Evolutionary conservation across 1,140 invertebrate species (phyloP), one percentile per base, ranked within the genome.

Genomic region (Drosophila subpulchrella): DNA sequence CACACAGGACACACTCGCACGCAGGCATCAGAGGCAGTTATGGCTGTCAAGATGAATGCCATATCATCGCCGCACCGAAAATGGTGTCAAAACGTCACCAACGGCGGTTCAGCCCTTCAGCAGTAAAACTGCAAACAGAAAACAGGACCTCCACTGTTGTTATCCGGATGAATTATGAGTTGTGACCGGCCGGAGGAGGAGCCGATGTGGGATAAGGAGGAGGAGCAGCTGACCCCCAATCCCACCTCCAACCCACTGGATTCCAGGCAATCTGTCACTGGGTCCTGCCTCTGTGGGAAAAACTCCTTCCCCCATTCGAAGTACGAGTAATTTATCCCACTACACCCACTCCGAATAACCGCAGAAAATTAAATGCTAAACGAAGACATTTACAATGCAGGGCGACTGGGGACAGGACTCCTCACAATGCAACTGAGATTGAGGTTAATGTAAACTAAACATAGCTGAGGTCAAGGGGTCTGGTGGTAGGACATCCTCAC

Each of bases 1-100:
- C 55, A 48, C 50, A 27, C n/a, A 48, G 10, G 60, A 30, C 59
- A 65, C 13, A 65, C 27, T 32, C 68, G 41, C 32, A 47, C 20
- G 58, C 48, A 72, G 41, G 59, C 77, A 78, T 68, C 68, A 74
- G 73, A 53, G 75, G 70, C 85, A 89, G 85, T 90, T 89, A 89
- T 90, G 89, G 77, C 88, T 91, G 88, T 91, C 88, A 88, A 88
- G 88, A 91, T 91, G 88, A 91, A 91, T 91, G 83, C 78, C 80
- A 81, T 91, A 91, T 91, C 88, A 91, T 91, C 62, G 88, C 78
- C 59, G 88, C 78, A 88, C 88, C 80, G 78, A 91, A 91, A 91
- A 91, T 90, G 80, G 88, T 91, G 88, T 91, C 82, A 91, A 84
- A 91, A 81, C 75, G 88, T 78, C 88, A 91, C 78, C 84, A 78